phyloP scores from a whole-genome alignment of 2,888 invertebrate genomes.

The Prenolepis imparis region DNA sequence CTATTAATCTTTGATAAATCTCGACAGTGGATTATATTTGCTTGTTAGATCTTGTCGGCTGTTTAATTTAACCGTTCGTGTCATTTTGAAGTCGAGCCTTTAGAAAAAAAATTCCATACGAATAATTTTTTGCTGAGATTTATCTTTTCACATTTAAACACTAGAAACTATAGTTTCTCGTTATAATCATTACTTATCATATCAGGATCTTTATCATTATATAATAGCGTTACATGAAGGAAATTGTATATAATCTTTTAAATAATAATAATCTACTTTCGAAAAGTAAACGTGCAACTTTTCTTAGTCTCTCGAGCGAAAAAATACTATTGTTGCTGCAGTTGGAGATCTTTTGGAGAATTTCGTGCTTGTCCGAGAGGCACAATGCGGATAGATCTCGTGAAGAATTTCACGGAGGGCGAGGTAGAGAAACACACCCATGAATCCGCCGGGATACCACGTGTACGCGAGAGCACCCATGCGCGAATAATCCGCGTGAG shows the following conservation, averaged over 20 bases:
- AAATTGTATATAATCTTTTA: neutral
- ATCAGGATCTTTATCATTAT: neutral
- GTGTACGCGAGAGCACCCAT: slow-evolving; percentile 54
- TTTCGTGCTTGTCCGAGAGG: slow-evolving; percentile 31
- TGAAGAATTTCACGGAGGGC: slow-evolving; percentile 63
- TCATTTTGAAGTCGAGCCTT: neutral
- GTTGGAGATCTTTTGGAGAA: slow-evolving; percentile 21
- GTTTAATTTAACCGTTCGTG: neutral
- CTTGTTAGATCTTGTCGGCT: neutral
- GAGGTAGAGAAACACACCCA: slow-evolving; percentile 67
- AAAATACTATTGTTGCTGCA: neutral
- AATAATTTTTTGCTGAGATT: neutral
- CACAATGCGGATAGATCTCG: slow-evolving; percentile 30
- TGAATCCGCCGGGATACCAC: slow-evolving; percentile 51
- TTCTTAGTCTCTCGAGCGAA: neutral
- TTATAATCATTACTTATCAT: slow-evolving; percentile 17
- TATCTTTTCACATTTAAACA: neutral
- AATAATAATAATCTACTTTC: slow-evolving; percentile 9
- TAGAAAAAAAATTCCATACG: slow-evolving; percentile 15
- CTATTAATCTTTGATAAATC: slow-evolving; percentile 25
- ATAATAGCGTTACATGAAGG: neutral
- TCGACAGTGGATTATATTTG: slow-evolving; percentile 1
- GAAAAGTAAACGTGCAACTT: slow-evolving; percentile 11
- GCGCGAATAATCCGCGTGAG: slow-evolving; percentile 57
- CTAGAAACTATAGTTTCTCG: neutral